Percentiles rank a stretch among this genome's conserved stretches.
These are phyloP conservation scores for Agrotis exclamationis DNA, from an alignment of 2,888 invertebrate genomes.

Conservation along the genomic window DNA sequence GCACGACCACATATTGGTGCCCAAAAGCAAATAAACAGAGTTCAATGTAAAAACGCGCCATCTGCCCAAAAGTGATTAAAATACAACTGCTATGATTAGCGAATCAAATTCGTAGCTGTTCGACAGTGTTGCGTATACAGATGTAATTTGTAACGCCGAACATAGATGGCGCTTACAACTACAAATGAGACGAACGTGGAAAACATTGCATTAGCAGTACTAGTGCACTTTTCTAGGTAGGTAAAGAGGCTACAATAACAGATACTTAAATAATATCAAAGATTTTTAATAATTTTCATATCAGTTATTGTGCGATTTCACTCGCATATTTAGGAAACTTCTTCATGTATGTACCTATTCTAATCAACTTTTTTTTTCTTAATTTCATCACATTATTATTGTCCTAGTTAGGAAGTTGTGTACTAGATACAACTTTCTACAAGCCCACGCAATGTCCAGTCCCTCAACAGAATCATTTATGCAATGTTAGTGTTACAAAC, in stretches of 20 bases:
- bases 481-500: neutral
- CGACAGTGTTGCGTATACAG: too few relatives aligned
- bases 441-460: neutral
- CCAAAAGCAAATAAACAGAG: neutral
- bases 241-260: neutral
- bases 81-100: neutral
- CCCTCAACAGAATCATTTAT: neutral
- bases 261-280: too few relatives aligned
- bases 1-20: neutral
- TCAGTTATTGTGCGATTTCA: neutral
- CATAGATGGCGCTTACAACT: slow-evolving; percentile 55
- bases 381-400: too few relatives aligned
- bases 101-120: neutral
- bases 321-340: neutral
- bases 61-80: slow-evolving; percentile 17
- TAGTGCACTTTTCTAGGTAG: too few relatives aligned
- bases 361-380: too few relatives aligned
- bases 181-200: neutral
- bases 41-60: slow-evolving; percentile 31
- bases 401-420: too few relatives aligned
- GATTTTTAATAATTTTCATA: too few relatives aligned
- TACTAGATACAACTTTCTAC: neutral
- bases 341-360: neutral
- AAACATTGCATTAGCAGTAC: neutral
- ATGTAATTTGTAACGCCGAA: neutral